Evolutionary conservation across 2,888 invertebrate genomes (phyloP).

Genomic region (Hermodice carunculata): DNA sequence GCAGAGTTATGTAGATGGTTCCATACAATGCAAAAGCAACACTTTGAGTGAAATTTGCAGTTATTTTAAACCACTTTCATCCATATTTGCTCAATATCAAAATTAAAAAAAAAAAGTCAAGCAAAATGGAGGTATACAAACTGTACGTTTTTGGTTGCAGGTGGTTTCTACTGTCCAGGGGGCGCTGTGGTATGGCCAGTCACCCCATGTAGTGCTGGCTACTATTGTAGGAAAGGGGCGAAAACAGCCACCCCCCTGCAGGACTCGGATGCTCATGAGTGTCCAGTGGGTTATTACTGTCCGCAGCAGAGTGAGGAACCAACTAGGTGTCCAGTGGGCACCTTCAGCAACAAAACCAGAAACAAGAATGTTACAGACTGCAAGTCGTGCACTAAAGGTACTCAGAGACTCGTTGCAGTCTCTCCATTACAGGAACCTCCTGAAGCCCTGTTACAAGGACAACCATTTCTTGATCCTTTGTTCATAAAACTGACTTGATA

Average conservation of each 20-base stretch:
- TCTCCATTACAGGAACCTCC: conserved; percentile 54
- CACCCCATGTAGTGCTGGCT: conserved; percentile 59
- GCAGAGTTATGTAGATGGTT: no score
- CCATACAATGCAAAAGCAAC: no score
- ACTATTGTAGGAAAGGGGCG: conserved; percentile 58
- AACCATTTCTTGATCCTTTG: conserved; percentile 22
- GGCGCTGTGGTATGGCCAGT: conserved; percentile 55
- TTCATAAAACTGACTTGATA: no score
- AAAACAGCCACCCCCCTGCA: conserved; percentile 57
- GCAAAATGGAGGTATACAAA: no score
- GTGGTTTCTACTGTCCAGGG: conserved; percentile 48
- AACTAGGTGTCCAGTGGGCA: conserved; percentile 50
- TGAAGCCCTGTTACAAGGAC: conserved; percentile 48
- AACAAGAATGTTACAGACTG: conserved; percentile 56
- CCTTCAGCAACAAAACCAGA: conserved; percentile 58
- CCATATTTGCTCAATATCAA: not conserved
- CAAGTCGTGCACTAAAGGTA: conserved; percentile 58
- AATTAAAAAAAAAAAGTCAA: not conserved
- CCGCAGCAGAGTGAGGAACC: conserved; percentile 50
- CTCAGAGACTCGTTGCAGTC: conserved; percentile 47
- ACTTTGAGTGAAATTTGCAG: no score
- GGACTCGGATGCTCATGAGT: conserved; percentile 52
- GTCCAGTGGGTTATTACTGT: conserved; percentile 65
- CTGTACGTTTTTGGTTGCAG: no score
- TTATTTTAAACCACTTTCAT: no score